A percentile compares a stretch with the other conserved stretches of the same genome.
Evolutionary conservation across 64 coral and sea anemone genomes (phyloP).

Genomic region (Orbicella faveolata): DNA sequence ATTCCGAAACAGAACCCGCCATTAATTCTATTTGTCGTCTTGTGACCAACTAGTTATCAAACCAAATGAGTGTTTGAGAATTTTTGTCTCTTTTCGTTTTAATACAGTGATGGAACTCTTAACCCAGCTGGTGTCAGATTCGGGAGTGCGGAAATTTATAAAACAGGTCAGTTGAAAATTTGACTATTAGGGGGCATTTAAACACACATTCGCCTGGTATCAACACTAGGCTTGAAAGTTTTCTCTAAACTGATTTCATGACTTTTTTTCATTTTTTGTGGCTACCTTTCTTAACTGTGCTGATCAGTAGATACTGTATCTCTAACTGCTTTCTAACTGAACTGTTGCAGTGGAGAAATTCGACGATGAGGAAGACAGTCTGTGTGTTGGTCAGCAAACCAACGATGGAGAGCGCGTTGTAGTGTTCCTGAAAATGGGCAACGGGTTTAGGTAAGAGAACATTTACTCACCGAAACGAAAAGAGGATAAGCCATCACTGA

Average conservation of each 20-base stretch:
- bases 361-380: conserved; percentile 90
- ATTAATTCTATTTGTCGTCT: too few species aligned
- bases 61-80: background rate
- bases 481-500: background rate
- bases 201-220: too few species aligned
- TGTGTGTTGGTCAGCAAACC: conserved; percentile 80
- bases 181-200: too few species aligned
- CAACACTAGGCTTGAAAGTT: too few species aligned
- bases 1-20: too few species aligned
- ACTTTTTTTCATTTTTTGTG: too few species aligned
- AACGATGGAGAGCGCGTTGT: conserved; percentile 78
- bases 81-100: background rate
- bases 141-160: conserved; percentile 98
- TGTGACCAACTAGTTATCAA: too few species aligned
- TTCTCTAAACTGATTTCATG: too few species aligned
- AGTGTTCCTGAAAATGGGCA: conserved; percentile 85
- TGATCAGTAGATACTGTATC: too few species aligned
- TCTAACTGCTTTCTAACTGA: background rate
- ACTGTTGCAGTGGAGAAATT: conserved; percentile 73
- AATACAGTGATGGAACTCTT: conserved; percentile 86
- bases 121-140: conserved; percentile 97
- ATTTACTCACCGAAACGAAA: background rate
- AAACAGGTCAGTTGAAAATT: conserved; percentile 55
- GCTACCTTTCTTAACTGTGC: too few species aligned
- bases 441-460: conserved; percentile 63